These are phyloP conservation scores for Drosophila paramelanica DNA, from an alignment of 2,888 invertebrate species.

Conservation along the genomic window DNA sequence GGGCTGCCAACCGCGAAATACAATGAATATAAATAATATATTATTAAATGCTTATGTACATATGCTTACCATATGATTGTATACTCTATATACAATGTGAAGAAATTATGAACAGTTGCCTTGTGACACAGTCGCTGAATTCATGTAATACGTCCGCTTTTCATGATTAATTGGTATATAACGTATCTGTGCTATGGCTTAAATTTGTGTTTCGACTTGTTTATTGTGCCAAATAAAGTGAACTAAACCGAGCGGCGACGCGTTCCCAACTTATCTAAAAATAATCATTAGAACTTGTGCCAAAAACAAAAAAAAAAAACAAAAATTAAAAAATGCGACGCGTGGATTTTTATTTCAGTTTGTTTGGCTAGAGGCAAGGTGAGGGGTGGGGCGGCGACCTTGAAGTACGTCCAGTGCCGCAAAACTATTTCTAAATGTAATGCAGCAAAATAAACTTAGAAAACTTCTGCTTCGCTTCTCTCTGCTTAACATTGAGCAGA, in stretches of 20 bases:
- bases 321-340: conserved; percentile 30
- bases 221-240: conserved; percentile 57
- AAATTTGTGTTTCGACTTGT: conserved; percentile 25
- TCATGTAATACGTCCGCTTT: conserved; percentile 17
- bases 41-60: conserved; percentile 18
- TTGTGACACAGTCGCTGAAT: conserved; percentile 38
- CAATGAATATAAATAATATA: conserved; percentile 24
- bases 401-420: conserved; percentile 49
- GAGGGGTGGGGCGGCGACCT: conserved; percentile 52
- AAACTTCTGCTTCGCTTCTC: neutral
- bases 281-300: conserved; percentile 73
- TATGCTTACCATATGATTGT: conserved; percentile 23
- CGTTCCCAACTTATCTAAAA: conserved; percentile 68
- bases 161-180: conserved; percentile 54
- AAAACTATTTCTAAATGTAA: conserved; percentile 28
- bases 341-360: conserved; percentile 16
- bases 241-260: conserved; percentile 13
- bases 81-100: neutral
- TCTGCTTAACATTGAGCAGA: conserved; percentile 21
- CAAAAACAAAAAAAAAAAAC: conserved; percentile 59
- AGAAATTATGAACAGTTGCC: conserved; percentile 26
- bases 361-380: too few relatives aligned
- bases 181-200: conserved; percentile 25
- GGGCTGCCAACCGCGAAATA: conserved; percentile 34
- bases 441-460: neutral